Evolutionary conservation across 2,797 vertebrate species (phyloP), one percentile per base, ranked within the genome.

Genomic region (Graptemys geographica): DNA sequence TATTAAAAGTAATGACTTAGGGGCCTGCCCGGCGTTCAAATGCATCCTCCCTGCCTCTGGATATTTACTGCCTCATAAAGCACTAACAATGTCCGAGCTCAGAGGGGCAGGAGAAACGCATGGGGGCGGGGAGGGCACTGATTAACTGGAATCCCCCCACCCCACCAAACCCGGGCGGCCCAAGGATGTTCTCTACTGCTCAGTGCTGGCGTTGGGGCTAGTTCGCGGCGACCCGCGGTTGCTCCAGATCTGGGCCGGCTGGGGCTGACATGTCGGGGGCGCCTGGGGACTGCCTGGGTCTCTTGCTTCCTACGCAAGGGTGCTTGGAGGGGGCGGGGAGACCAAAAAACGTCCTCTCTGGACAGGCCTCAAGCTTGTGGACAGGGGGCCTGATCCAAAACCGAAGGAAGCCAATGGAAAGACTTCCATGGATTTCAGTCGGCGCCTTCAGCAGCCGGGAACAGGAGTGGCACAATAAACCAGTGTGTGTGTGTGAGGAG

Each of bases 21-120:
- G 89, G 94, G 86, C 94, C 76, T 85, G 86, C 85, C 90, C 90
- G 72, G 87, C 88, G 89, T 85, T 78, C 88, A 52, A 87, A 93
- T 76, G 52, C 84, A 82, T 86, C 69, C 79, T 86, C 65, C 52
- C 56, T 69, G 93, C 81, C 86, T 25, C 78, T 59, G 72, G 49
- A 7, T 37, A 85, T 90, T 90, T 93, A 90, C 91, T 93, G 90
- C 90, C 91, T 90, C 91, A 80, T 85, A 91, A 92, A 91, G 81
- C 65, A 62, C 79, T 56, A 87, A 88, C 84, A 80, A 91, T 69
- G 57, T 28, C 83, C 52, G 57, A 44, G 83, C 72, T 72, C 84
- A 81, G 72, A 76, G 80, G 31, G 31, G 55, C 49, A 57, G 56
- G 33, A 49, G 28, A 31, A n/a, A 56, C 27, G 27, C 19, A 25